Evolutionary conservation across 1,140 invertebrate genomes (phyloP), one percentile per base, ranked within the genome.

Genomic region (Heliconius eleuchia): DNA sequence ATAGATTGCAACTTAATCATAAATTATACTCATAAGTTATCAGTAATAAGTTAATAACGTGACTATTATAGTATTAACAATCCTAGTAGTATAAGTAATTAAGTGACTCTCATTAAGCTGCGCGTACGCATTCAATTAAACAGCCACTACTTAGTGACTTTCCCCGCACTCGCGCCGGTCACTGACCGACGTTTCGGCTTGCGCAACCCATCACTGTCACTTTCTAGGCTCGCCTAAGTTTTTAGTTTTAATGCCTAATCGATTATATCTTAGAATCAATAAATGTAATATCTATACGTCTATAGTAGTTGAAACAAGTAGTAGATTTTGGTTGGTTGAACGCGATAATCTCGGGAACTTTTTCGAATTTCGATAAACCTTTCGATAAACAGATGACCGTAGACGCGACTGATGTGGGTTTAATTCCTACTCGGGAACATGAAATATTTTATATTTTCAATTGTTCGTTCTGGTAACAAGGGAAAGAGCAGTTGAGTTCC

Each of bases 151-250:
- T 37, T 37, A 76, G 77, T 77, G 84, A 91, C 88, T 91, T 91
- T 91, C 88, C 82, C 88, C 89, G 85, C 71, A 84, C 82, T 87
- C 89, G 85, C 74, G 84, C 77, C 88, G 89, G 89, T 91, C 91
- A 87, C 80, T 87, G 90, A 90, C 90, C 83, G 83, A 42, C 84
- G 82, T 89, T 92, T 92, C 87, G 91, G 87, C 87, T 91, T 90
- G 88, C 89, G 89, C 87, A 92, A 93, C 85, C 76, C 71, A 83
- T 88, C 89, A 92, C 90, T 92, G 84, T 91, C 89, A 80, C 91
- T 92, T 91, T 93, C 91, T 91, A 91, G 83, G 82, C 85, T 83
- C 82, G 80, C 3, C 60, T 66, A 66, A 66, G 11, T 27, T 57
- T 46, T 57, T 57, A 80, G 87, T 37, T 84, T 86, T 50, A 76